phyloP scores from a whole-genome alignment of 1,140 invertebrate species.

The Brachionus plicatilis region DNA sequence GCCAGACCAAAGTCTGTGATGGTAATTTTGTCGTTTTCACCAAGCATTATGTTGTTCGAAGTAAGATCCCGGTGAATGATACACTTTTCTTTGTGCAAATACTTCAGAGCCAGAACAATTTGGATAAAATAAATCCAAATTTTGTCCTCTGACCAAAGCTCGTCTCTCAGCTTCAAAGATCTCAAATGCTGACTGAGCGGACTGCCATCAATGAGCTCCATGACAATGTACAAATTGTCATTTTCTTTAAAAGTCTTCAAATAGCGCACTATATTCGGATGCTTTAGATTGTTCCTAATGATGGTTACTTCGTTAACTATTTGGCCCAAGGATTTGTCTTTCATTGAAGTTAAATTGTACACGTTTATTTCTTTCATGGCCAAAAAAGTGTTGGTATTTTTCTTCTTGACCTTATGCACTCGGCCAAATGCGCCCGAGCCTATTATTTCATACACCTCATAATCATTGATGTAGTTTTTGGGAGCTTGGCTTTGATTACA shows the following conservation, averaged over 20 bases:
- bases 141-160: slow-evolving; percentile 61
- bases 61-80: slow-evolving; percentile 43
- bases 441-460: slow-evolving; percentile 56
- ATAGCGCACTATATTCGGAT: slow-evolving; percentile 85
- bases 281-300: slow-evolving; percentile 79
- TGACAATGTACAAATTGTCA: slow-evolving; percentile 95
- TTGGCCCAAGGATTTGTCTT: slow-evolving; percentile 50
- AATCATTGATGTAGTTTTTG: slow-evolving; percentile 54
- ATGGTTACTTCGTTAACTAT: slow-evolving; percentile 56
- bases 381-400: slow-evolving; percentile 50
- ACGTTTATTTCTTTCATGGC: slow-evolving; percentile 56
- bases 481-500: slow-evolving; percentile 53
- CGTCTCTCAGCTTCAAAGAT: slow-evolving; percentile 66
- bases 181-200: slow-evolving; percentile 97
- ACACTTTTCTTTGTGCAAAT: slow-evolving; percentile 71
- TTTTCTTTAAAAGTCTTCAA: slow-evolving; percentile 79
- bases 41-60: slow-evolving; percentile 41
- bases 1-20: slow-evolving; percentile 46
- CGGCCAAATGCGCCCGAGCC: slow-evolving; percentile 57
- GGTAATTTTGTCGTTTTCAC: slow-evolving; percentile 41
- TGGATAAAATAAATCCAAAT: slow-evolving; percentile 88
- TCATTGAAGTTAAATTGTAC: neutral
- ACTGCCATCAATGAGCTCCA: slow-evolving; percentile 93
- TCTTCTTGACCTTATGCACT: slow-evolving; percentile 56
- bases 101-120: slow-evolving; percentile 85